phyloP scores from a whole-genome alignment of 2,888 invertebrate species.

The Tetropium fuscum region DNA sequence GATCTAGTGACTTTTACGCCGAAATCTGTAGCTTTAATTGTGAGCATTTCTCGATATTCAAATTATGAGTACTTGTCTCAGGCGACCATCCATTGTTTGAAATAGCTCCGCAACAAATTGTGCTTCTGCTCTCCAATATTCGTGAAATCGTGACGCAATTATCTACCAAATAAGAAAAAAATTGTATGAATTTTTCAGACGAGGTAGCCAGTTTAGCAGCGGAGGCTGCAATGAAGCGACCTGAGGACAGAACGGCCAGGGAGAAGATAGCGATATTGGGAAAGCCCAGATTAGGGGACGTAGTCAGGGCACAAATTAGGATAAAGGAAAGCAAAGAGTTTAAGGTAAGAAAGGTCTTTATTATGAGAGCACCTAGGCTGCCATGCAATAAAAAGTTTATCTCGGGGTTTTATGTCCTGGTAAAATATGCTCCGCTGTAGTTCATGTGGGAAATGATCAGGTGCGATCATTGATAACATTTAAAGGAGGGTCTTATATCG shows the following conservation, averaged over 20 bases:
- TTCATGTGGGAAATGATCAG: too few species aligned
- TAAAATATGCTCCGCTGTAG: neutral
- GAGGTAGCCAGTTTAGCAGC: constrained; percentile 74
- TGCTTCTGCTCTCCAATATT: neutral
- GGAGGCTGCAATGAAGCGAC: constrained; percentile 74
- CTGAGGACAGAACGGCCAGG: constrained; percentile 79
- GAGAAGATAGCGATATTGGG: constrained; percentile 92
- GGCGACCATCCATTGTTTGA: neutral
- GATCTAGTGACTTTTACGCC: too few species aligned
- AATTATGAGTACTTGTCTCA: too few species aligned
- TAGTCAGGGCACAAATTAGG: constrained; percentile 86
- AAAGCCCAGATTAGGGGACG: constrained; percentile 91
- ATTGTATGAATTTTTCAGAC: constrained; percentile 60
- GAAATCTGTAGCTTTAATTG: too few species aligned
- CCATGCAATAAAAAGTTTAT: neutral
- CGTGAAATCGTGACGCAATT: neutral
- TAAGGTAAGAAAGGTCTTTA: constrained; percentile 76
- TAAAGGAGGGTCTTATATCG: too few species aligned
- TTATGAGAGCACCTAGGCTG: neutral
- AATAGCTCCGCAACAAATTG: neutral
- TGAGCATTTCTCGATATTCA: too few species aligned
- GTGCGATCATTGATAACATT: too few species aligned
- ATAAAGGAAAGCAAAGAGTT: constrained; percentile 99
- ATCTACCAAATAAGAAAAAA: neutral
- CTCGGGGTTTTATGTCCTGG: constrained; percentile 1